A percentile compares a stretch with the other conserved stretches of the same genome.
Conservation (phyloP, 1,140 invertebrate genomes). For the Cotesia chilonis region DNA sequence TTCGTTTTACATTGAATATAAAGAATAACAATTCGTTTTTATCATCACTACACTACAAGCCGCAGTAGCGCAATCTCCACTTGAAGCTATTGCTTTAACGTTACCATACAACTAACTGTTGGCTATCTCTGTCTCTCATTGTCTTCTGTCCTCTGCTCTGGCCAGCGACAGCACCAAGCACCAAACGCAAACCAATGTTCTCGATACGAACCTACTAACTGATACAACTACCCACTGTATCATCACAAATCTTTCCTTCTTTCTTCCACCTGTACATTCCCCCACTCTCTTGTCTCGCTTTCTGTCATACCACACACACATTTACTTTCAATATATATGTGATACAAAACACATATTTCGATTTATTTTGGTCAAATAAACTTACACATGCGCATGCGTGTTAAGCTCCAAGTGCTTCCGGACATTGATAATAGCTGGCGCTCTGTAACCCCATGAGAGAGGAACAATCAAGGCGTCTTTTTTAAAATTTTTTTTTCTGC, state of each 20-base stretch:
- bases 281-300: background rate
- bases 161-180: constrained; percentile 16
- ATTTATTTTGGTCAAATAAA: constrained; percentile 60
- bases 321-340: background rate
- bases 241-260: background rate
- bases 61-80: constrained; percentile 27
- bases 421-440: constrained; percentile 50
- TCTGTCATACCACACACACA: background rate
- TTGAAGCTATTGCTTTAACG: constrained; percentile 1
- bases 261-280: background rate
- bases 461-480: constrained; percentile 34
- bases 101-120: constrained; percentile 3
- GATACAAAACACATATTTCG: constrained; percentile 43
- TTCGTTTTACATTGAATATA: constrained; percentile 50
- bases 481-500: constrained; percentile 26
- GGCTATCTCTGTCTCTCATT: background rate
- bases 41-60: constrained; percentile 60
- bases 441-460: background rate
- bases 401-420: constrained; percentile 44
- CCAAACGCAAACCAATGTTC: constrained; percentile 50
- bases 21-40: constrained; percentile 56
- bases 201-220: constrained; percentile 40
- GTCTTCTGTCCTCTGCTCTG: background rate
- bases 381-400: constrained; percentile 51
- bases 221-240: background rate